Conservation (phyloP, 2,888 invertebrate genomes). For the Amblyjoppa proteus region DNA sequence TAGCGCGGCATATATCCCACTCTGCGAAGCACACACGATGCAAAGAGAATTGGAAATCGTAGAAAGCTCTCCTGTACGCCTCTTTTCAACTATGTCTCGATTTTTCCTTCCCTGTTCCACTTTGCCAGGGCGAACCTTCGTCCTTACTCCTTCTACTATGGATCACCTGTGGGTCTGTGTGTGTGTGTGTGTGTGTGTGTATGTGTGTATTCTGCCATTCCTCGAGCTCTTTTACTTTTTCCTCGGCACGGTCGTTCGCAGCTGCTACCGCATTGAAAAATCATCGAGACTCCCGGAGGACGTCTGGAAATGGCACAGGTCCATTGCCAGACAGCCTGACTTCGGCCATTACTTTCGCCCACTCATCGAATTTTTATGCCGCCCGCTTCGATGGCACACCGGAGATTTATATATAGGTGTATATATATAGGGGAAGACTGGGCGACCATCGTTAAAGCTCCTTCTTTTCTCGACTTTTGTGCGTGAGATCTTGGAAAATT, state of each 20-base stretch:
- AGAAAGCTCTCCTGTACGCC: conserved; percentile 62
- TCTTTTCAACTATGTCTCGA: conserved; percentile 28
- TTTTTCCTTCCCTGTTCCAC: conserved; percentile 29
- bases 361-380: conserved; percentile 75
- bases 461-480: conserved; percentile 40
- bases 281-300: conserved; percentile 71
- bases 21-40: conserved; percentile 63
- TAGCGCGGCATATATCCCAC: conserved; percentile 50
- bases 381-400: conserved; percentile 68
- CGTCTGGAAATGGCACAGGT: conserved; percentile 49
- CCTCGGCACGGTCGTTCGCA: conserved; percentile 66
- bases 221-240: conserved; percentile 34
- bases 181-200: neutral
- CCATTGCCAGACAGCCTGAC: conserved; percentile 32
- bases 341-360: conserved; percentile 61
- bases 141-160: neutral
- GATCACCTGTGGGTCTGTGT: neutral
- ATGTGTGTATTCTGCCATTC: neutral
- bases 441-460: neutral
- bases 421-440: neutral
- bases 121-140: conserved; percentile 12
- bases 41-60: conserved; percentile 75
- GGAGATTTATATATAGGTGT: conserved; percentile 75
- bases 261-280: conserved; percentile 75
- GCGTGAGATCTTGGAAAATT: conserved; percentile 27